Evolutionary conservation across 1,140 invertebrate species (phyloP).

Genomic region (Drosophila quadrilineata): DNA sequence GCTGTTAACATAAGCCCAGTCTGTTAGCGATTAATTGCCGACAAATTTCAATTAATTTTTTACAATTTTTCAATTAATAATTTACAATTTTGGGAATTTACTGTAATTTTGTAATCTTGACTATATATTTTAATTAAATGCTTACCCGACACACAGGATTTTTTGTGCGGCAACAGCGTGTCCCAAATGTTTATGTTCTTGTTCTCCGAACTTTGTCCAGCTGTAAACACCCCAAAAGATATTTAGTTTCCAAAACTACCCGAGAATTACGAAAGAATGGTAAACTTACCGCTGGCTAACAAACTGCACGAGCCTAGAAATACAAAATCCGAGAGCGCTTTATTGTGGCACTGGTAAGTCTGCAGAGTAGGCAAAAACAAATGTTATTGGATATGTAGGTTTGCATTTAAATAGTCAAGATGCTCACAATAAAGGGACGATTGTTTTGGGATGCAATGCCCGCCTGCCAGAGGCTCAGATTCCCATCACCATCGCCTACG

Average conservation of each 20-base stretch:
- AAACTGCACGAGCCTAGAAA: slow-evolving; percentile 98
- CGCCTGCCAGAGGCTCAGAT: slow-evolving; percentile 96
- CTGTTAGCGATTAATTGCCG: no score
- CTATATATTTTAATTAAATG: not conserved
- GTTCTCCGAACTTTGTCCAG: slow-evolving; percentile 97
- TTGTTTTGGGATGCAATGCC: slow-evolving; percentile 91
- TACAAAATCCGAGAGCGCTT: slow-evolving; percentile 98
- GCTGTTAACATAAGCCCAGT: no score
- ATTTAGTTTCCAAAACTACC: no score
- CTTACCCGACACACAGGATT: slow-evolving; percentile 93
- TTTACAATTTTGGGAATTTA: no score
- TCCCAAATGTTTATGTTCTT: slow-evolving; percentile 99
- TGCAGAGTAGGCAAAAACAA: slow-evolving; percentile 82
- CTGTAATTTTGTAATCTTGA: no score
- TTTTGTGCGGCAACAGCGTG: slow-evolving; percentile 96
- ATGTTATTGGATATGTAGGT: not conserved
- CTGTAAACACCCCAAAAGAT: slow-evolving; percentile 82
- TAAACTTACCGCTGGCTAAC: slow-evolving; percentile 90
- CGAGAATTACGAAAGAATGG: not conserved
- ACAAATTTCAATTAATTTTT: no score
- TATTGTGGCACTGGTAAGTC: slow-evolving; percentile 98
- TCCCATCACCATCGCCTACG: slow-evolving; percentile 95
- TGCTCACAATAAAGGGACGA: slow-evolving; percentile 97
- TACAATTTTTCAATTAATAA: no score
- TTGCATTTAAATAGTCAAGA: not conserved